phyloP scores from a whole-genome alignment of 1,140 invertebrate species.

The Archivesica marissinica region DNA sequence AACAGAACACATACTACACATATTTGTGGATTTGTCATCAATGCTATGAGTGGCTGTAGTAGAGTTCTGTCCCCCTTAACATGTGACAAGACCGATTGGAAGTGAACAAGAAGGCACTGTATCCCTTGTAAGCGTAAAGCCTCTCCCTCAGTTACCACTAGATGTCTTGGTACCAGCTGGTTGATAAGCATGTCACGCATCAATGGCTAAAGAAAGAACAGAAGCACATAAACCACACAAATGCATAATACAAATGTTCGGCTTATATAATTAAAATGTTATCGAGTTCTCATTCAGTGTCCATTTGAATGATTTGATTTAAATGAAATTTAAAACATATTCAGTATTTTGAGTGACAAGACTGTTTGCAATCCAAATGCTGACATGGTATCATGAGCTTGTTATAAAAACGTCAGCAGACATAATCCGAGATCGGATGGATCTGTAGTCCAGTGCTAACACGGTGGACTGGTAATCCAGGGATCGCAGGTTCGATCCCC shows the following conservation, averaged over 20 bases:
- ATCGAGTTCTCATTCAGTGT: too few relatives aligned
- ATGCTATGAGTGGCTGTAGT: neutral
- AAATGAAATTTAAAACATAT: too few relatives aligned
- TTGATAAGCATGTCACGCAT: constrained; percentile 37
- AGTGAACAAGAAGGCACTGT: constrained; percentile 49
- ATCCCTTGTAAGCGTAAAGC: constrained; percentile 49
- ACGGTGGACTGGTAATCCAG: too few relatives aligned
- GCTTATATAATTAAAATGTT: too few relatives aligned
- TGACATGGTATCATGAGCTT: too few relatives aligned
- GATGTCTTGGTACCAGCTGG: constrained; percentile 39
- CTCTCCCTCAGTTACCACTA: constrained; percentile 1
- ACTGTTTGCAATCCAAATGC: neutral
- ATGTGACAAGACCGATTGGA: constrained; percentile 19
- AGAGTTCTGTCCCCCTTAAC: constrained; percentile 4
- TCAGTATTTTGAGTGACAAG: neutral
- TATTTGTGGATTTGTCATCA: neutral
- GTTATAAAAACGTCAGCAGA: too few relatives aligned
- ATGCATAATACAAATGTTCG: too few relatives aligned
- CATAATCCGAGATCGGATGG: too few relatives aligned
- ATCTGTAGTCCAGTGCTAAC: too few relatives aligned
- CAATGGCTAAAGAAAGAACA: neutral
- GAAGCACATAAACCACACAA: too few relatives aligned
- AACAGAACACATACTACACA: neutral
- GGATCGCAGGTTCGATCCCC: too few relatives aligned
- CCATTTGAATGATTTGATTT: neutral